These are phyloP conservation scores for Sycophila texana DNA, from an alignment of 2,888 invertebrate species.

Conservation along the genomic window DNA sequence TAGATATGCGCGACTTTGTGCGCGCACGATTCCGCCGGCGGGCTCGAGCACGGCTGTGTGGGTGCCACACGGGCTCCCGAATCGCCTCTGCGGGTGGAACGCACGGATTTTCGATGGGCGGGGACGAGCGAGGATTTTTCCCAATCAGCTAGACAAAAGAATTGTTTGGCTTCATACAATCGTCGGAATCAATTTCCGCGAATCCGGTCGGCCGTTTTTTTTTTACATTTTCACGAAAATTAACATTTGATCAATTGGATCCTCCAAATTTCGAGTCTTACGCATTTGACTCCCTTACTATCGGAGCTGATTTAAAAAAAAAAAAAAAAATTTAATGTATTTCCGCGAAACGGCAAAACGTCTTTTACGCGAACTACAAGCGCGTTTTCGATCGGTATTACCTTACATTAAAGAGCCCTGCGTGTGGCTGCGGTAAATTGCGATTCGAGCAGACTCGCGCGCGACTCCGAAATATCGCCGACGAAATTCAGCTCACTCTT, in stretches of 20 bases:
- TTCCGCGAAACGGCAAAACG: too few species aligned
- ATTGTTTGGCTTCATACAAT: slow-evolving; percentile 58
- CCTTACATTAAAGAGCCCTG: too few species aligned
- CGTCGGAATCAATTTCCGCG: slow-evolving; percentile 56
- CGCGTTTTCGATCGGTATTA: too few species aligned
- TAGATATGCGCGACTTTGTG: slow-evolving; percentile 63
- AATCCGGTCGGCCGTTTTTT: slow-evolving; percentile 35
- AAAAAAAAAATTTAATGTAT: too few species aligned
- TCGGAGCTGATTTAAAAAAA: too few species aligned
- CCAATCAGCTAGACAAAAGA: slow-evolving; percentile 59
- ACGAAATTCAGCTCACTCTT: slow-evolving; percentile 30
- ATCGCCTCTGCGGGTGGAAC: slow-evolving; percentile 30
- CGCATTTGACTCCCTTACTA: slow-evolving; percentile 3
- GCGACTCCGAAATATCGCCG: slow-evolving; percentile 46
- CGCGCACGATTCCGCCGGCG: slow-evolving; percentile 35
- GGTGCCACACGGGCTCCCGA: slow-evolving; percentile 16
- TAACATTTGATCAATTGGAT: slow-evolving; percentile 55
- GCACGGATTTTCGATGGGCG: slow-evolving; percentile 49
- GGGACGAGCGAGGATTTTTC: slow-evolving; percentile 50
- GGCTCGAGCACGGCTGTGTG: slow-evolving; percentile 5
- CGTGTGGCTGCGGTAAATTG: too few species aligned
- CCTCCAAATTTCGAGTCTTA: slow-evolving; percentile 29
- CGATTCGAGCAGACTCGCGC: slow-evolving; percentile 7
- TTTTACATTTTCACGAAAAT: slow-evolving; percentile 50
- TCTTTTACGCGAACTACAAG: too few species aligned